Evolutionary conservation across 2,113 vertebrate species (phyloP).

Genomic region (Oreocharis arfaki): DNA sequence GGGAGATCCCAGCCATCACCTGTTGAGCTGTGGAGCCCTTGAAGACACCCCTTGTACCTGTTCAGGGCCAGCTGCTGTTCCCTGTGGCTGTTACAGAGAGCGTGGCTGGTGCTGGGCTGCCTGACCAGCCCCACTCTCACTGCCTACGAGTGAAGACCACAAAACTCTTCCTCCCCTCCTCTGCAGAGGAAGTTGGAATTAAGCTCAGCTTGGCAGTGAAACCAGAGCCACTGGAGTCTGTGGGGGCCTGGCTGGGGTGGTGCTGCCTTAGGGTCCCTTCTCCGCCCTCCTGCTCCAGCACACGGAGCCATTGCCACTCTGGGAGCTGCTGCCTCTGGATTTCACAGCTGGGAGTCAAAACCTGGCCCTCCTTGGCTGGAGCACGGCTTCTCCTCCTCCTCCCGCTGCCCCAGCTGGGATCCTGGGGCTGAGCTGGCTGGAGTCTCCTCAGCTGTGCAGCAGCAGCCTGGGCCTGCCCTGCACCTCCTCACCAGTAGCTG

Average conservation of each 20-base stretch:
- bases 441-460: accelerated
- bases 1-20: background rate
- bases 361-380: accelerated
- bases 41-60: background rate
- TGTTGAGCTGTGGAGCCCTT: background rate
- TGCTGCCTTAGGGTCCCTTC: background rate
- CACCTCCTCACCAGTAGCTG: background rate
- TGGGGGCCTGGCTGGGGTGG: background rate
- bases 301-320: accelerated
- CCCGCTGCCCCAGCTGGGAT: accelerated
- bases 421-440: background rate
- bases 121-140: background rate
- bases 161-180: background rate
- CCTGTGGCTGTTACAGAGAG: background rate
- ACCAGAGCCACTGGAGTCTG: accelerated
- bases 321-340: background rate
- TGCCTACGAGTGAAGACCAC: accelerated
- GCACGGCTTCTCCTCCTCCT: background rate
- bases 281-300: background rate
- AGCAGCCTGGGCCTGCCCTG: background rate
- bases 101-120: background rate
- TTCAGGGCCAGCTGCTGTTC: background rate
- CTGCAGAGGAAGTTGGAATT: background rate
- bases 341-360: background rate
- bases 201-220: background rate